Percentiles rank a stretch among this genome's conserved stretches.
phyloP scores from a whole-genome alignment of 1,140 invertebrate genomes.

The Drosophila sucinea region DNA sequence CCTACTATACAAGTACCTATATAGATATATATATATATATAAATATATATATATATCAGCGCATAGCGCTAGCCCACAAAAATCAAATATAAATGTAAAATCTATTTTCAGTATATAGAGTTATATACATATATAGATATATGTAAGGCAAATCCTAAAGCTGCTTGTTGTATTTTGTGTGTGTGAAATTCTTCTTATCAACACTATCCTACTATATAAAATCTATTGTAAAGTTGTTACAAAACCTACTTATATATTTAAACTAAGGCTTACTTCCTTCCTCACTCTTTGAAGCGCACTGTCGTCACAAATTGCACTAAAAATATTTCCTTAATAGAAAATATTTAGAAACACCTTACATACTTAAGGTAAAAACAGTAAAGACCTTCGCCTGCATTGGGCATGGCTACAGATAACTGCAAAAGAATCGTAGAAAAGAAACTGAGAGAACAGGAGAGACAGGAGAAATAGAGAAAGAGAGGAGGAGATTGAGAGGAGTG shows the following conservation, averaged over 20 bases:
- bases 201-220: background rate
- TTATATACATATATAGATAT: conserved; percentile 4
- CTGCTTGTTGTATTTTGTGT: background rate
- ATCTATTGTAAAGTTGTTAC: background rate
- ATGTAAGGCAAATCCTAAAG: background rate
- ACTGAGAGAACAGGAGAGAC: conserved; percentile 21
- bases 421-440: conserved; percentile 3
- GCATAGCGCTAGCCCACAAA: background rate
- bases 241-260: background rate
- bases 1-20: conserved; percentile 16
- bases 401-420: no score
- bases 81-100: background rate
- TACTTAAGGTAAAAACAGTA: background rate
- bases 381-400: background rate
- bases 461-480: conserved; percentile 23
- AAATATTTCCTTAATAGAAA: background rate
- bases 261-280: background rate
- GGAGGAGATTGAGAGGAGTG: conserved; percentile 48
- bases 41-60: conserved; percentile 21
- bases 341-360: background rate
- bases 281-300: background rate
- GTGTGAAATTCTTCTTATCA: background rate
- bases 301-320: conserved; percentile 1
- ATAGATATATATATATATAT: conserved; percentile 27
- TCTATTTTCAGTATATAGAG: conserved; percentile 18